Base-by-base conservation (phyloP, 2,888 invertebrate species). In the Sicus ferrugineus region DNA sequence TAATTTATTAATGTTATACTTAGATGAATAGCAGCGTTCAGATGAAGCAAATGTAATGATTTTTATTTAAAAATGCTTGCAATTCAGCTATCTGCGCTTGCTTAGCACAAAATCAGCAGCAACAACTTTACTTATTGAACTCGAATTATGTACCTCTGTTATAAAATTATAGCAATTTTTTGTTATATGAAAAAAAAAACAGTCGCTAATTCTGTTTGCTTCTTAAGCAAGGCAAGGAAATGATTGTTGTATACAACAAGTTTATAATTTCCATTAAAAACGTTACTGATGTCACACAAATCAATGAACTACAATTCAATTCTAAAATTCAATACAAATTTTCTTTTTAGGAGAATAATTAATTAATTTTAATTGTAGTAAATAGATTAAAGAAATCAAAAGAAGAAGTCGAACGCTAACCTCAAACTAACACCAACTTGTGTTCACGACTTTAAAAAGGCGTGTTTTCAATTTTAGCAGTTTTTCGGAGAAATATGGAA, bases 61-160 rank as follows among this genome's bases (percentile, higher is more conserved):
- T n/a, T 2, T 4, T 16, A 4, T 16, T 42, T n/a, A n/a, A n/a
- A 42, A 16, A 42, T n/a, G 16, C 42, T 16, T 42, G n/a, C 14
- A 9, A 42, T n/a, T n/a, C 42, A n/a, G n/a, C 9, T 4, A 59
- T 21, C 19, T 59, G 38, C 59, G 21, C 59, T 42, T 30, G 64
- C 64, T 64, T 52, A 64, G 64, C 64, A 31, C 31, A 62, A 21
- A 46, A n/a, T 11, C n/a, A 42, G 5, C 21, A 31, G 50, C 21
- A 31, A 50, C 46, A 65, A 65, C 52, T 65, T 31, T 42, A 42
- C 42, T 14, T n/a, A 3, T 54, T 30, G 16, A 48, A 66, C 67
- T 56, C 56, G 46, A 67, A 67, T 58, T 58, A 67, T 48, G 58
- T 67, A 67, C 64, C 64, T 64, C 31, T 64, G 64, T 34, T 63